Base-by-base conservation (phyloP, 2,113 vertebrate genomes). In the Saguinus midas region DNA sequence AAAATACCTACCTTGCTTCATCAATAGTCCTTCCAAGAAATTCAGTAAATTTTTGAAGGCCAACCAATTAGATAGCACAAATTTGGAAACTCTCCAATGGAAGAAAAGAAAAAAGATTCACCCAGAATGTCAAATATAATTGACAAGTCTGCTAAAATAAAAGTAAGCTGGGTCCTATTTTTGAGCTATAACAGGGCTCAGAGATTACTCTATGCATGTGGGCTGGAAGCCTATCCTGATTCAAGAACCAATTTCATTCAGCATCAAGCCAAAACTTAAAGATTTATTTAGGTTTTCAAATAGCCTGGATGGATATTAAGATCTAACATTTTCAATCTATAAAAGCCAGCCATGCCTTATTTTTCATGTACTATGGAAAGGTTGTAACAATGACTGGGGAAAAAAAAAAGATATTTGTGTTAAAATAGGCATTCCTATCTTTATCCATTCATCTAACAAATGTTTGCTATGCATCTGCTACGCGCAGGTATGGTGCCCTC, bases 111-210 rank as follows among this genome's bases (percentile, higher is more conserved):
- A 75, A 78, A 64, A n/a, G 6, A 58, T 57, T 84, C 23, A 81
- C 27, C 29, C 11, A 96, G 70, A 64, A 73, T 64, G 37, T 94
- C n/a, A 94, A 84, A 91, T 79, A 45, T 83, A 88, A 84, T 40
- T 48, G 57, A 79, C 45, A 86, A 55, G 16, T 66, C 50, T 91
- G 21, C 48, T 78, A 78, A 95, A 87, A 91, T 45, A 90, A 14
- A 92, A 92, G 35, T 45, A 94, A 72, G 70, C 1, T 57, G 1
- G 35, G 55, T 66, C 2, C 40, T 32, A 73, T 79, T 87, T 83
- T 84, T 91, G 87, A 95, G 25, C 23, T 84, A 35, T 29, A 78
- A 73, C 64, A 40, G 45, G 68, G 23, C 64, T 85, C 14, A 76
- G 80, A 80, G 68, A 64, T 87, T 20, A 83, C 16, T 27, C 25